Percentiles rank a stretch among this genome's conserved stretches.
These are phyloP conservation scores for Sylvia borin DNA, from an alignment of 2,797 vertebrate genomes.

Conservation along the genomic window DNA sequence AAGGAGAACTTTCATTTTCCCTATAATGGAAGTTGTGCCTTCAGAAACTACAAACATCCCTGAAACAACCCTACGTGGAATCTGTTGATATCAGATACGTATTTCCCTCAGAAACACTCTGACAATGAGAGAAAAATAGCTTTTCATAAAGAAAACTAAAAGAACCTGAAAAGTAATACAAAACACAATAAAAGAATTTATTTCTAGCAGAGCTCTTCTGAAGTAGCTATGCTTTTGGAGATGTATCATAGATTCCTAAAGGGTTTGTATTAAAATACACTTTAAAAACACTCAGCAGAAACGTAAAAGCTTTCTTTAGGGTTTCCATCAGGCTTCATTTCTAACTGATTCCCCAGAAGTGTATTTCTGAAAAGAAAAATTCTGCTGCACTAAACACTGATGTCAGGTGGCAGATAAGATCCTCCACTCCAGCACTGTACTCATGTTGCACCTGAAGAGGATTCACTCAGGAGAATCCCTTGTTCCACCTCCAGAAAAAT, in stretches of 20 bases:
- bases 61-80: background rate
- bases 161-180: slow-evolving; percentile 44
- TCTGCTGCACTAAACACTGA: background rate
- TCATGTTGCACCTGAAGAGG: background rate
- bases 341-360: background rate
- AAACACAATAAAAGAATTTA: slow-evolving; percentile 35
- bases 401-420: background rate
- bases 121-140: slow-evolving; percentile 21
- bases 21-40: background rate
- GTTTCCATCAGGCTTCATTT: background rate
- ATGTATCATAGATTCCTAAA: background rate
- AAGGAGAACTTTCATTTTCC: slow-evolving; percentile 20
- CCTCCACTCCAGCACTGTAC: background rate
- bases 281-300: background rate
- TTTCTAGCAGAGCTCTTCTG: background rate
- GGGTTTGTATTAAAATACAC: background rate
- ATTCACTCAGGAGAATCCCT: background rate
- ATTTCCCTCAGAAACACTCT: slow-evolving; percentile 43
- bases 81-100: background rate
- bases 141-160: slow-evolving; percentile 47
- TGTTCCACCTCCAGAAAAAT: background rate
- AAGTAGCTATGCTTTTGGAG: background rate
- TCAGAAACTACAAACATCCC: slow-evolving; percentile 13
- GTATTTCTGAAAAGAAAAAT: background rate
- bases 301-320: background rate